Evolutionary conservation across 2,113 vertebrate species (phyloP).

Genomic region (Thalassoma bifasciatum): DNA sequence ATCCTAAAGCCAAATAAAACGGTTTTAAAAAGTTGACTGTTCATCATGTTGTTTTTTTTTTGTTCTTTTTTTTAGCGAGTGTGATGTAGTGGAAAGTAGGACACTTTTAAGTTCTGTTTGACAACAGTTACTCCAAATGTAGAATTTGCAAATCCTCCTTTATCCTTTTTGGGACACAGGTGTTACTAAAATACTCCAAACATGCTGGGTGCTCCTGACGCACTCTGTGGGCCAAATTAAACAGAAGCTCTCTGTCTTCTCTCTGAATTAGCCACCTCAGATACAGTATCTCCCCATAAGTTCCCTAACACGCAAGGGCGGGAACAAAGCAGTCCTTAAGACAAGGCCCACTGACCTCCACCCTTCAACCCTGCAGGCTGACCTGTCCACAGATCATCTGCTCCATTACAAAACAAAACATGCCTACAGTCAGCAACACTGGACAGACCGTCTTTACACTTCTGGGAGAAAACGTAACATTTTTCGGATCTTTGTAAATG

Average conservation of each 20-base stretch:
- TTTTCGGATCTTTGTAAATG: neutral
- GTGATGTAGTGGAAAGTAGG: neutral
- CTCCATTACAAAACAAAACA: conserved; percentile 7
- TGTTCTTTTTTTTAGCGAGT: no score
- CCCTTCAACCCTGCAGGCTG: neutral
- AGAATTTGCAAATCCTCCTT: neutral
- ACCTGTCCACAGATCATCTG: conserved; percentile 15
- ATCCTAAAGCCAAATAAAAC: no score
- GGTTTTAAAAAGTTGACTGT: no score
- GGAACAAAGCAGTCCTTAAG: neutral
- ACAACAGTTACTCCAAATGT: neutral
- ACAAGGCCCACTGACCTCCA: conserved; percentile 45
- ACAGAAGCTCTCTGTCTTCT: neutral
- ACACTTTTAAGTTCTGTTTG: neutral
- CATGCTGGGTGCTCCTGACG: neutral
- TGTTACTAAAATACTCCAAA: neutral
- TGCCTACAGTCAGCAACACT: neutral
- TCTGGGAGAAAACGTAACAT: neutral
- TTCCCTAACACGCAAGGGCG: neutral
- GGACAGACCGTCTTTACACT: neutral
- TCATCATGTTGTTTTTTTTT: no score
- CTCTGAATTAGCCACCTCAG: conserved; percentile 3
- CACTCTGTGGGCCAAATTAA: neutral
- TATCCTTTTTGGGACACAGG: neutral
- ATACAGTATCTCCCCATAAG: neutral